These are phyloP conservation scores for Spinus olivaceus DNA, from an alignment of 2,797 vertebrate genomes.

Conservation along the genomic window DNA sequence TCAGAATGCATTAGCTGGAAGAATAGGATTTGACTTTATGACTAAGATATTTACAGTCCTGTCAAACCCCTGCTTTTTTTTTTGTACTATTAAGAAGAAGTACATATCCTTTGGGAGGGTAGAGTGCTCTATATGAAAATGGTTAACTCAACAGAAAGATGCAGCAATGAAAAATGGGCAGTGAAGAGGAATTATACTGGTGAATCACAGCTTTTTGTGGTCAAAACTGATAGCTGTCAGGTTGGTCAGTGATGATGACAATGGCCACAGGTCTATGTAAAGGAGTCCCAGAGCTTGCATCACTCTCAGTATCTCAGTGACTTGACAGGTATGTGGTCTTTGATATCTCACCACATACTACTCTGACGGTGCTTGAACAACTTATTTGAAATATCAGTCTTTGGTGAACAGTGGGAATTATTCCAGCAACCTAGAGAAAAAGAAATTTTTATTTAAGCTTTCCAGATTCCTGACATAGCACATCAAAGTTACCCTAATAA, in stretches of 20 bases:
- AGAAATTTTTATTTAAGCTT: not conserved
- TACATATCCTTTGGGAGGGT: not conserved
- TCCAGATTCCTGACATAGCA: not conserved
- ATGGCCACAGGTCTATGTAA: slow-evolving; percentile 25
- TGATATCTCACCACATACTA: not conserved
- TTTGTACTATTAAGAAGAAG: slow-evolving; percentile 16
- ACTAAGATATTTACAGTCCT: slow-evolving; percentile 46
- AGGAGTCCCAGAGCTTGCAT: slow-evolving; percentile 26
- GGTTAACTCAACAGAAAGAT: slow-evolving; percentile 31
- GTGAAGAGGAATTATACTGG: not conserved
- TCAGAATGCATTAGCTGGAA: slow-evolving; percentile 1
- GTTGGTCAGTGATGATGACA: slow-evolving; percentile 32
- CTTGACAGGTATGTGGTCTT: slow-evolving; percentile 33
- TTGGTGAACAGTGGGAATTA: slow-evolving; percentile 37
- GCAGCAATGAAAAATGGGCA: slow-evolving; percentile 1
- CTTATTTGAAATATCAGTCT: slow-evolving; percentile 43
- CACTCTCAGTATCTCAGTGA: slow-evolving; percentile 18
- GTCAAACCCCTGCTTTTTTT: slow-evolving; percentile 24
- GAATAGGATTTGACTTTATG: slow-evolving; percentile 39
- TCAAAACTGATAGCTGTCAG: slow-evolving; percentile 48
- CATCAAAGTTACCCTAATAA: not conserved
- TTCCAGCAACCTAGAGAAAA: not conserved
- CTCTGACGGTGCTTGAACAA: slow-evolving; percentile 14
- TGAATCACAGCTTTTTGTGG: slow-evolving; percentile 1
- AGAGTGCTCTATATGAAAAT: slow-evolving; percentile 15